Percentiles rank a stretch among this genome's conserved stretches.
Evolutionary conservation across 2,113 vertebrate genomes (phyloP).

Genomic region (Trogon melanurus): DNA sequence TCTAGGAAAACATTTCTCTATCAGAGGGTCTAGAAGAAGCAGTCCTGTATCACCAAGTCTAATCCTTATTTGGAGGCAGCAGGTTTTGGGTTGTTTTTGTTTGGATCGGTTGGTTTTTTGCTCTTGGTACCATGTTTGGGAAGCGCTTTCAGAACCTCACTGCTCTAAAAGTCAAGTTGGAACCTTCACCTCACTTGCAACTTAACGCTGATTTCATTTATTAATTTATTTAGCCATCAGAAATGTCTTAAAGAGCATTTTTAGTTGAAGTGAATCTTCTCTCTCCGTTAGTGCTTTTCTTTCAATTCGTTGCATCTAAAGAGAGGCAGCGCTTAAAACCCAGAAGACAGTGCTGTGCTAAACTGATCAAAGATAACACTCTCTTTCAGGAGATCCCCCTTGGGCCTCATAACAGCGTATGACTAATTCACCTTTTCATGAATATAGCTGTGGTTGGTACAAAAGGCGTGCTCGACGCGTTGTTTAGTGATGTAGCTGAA

Average conservation of each 20-base stretch:
- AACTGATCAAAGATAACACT: background rate
- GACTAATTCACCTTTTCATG: slow-evolving; percentile 5
- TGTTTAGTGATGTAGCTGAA: background rate
- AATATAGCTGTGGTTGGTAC: background rate
- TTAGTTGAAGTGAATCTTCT: background rate
- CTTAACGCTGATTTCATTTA: background rate
- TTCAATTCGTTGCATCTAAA: background rate
- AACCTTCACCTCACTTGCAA: background rate
- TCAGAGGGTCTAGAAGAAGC: background rate
- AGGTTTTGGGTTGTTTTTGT: fast-evolving
- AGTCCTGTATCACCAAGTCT: background rate
- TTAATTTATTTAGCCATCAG: background rate
- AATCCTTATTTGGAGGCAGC: background rate
- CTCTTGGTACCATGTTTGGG: background rate
- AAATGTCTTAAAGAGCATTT: background rate
- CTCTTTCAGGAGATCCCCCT: background rate
- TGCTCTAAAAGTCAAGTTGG: background rate
- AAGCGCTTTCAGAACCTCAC: background rate
- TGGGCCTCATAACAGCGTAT: background rate
- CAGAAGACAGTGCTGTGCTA: background rate
- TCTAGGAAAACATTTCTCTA: background rate
- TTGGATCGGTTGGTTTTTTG: background rate
- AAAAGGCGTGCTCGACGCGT: background rate
- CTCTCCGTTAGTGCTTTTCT: background rate
- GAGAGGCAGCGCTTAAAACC: background rate